A percentile compares a stretch with the other conserved stretches of the same genome.
Conservation (phyloP, 2,113 vertebrate species). For the Etheostoma spectabile region DNA sequence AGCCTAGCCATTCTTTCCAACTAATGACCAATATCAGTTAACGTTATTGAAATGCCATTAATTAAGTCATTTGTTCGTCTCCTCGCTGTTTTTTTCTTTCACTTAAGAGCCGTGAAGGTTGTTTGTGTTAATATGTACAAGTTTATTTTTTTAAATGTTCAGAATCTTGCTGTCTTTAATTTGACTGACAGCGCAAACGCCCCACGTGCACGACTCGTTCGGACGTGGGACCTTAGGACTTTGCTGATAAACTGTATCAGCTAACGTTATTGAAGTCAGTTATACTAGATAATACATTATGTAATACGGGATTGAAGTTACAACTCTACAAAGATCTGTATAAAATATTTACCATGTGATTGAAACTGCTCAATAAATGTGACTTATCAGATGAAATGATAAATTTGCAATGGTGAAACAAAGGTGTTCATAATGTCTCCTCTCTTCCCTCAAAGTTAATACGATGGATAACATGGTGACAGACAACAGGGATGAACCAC, state of each 20-base stretch:
- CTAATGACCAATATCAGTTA: no score
- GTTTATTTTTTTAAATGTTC: no score
- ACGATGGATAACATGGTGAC: conserved; percentile 59
- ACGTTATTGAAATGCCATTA: background rate
- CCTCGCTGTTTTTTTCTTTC: background rate
- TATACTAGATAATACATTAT: background rate
- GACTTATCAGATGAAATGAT: background rate
- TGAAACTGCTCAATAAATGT: background rate
- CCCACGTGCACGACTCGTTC: background rate
- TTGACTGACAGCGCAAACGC: background rate
- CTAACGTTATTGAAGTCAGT: background rate
- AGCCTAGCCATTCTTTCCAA: background rate
- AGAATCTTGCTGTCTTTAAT: no score
- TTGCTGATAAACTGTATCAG: background rate
- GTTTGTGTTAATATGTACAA: no score
- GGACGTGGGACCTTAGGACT: conserved; percentile 47
- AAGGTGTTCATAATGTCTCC: background rate
- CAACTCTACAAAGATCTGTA: background rate
- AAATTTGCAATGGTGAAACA: no score
- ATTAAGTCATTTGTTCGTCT: background rate
- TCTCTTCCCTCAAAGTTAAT: conserved; percentile 10
- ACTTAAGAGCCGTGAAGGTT: background rate
- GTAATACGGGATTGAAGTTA: background rate
- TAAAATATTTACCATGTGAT: background rate
- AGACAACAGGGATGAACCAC: conserved; percentile 36